These are phyloP conservation scores for Luehdorfia chinensis DNA, from an alignment of 1,140 invertebrate species.

Conservation along the genomic window DNA sequence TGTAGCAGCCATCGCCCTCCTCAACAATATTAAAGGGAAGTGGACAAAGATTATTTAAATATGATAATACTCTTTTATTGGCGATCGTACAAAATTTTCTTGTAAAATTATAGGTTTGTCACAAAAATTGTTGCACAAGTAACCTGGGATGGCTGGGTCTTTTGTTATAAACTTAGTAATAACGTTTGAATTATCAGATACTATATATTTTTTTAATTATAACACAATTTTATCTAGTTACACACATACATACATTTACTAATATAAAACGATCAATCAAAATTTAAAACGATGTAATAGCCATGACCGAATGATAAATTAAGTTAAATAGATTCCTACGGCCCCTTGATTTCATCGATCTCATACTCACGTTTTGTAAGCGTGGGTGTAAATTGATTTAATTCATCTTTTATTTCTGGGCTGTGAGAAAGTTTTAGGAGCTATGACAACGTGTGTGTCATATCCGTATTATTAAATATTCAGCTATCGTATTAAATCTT, in stretches of 20 bases:
- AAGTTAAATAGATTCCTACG: constrained; percentile 53
- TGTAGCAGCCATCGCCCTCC: too few relatives aligned
- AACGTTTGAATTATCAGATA: too few relatives aligned
- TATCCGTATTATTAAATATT: background rate
- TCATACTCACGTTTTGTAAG: constrained; percentile 5
- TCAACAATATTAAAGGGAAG: too few relatives aligned
- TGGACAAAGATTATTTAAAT: too few relatives aligned
- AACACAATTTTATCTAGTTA: too few relatives aligned
- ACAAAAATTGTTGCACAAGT: too few relatives aligned
- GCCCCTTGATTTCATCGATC: constrained; percentile 20
- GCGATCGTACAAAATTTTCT: too few relatives aligned
- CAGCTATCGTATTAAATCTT: constrained; percentile 1
- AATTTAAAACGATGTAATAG: constrained; percentile 38
- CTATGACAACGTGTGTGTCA: constrained; percentile 4
- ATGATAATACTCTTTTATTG: too few relatives aligned
- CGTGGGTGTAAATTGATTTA: constrained; percentile 44
- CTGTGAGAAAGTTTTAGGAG: constrained; percentile 17
- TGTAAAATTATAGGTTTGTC: too few relatives aligned
- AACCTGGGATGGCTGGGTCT: too few relatives aligned
- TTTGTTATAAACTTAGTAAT: too few relatives aligned
- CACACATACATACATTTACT: background rate
- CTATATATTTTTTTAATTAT: too few relatives aligned
- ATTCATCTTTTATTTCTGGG: constrained; percentile 33
- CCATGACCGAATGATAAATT: constrained; percentile 45
- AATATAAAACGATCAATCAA: constrained; percentile 49